Conservation (phyloP, 2,888 invertebrate genomes). For the Agriopis leucophaearia region DNA sequence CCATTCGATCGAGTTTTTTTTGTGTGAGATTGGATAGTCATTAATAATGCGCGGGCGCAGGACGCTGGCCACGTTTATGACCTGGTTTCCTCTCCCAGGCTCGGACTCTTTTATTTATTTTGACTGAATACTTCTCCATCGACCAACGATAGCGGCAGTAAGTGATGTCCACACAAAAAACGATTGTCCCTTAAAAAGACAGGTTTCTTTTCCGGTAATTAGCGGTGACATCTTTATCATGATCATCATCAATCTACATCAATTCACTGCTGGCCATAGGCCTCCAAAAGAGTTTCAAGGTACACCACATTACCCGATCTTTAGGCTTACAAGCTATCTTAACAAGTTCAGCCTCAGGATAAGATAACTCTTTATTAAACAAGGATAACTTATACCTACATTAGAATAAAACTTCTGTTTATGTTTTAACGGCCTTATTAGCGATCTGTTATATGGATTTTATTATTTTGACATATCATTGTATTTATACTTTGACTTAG, state of each 20-base stretch:
- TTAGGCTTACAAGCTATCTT: too few species aligned
- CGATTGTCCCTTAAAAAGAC: background rate
- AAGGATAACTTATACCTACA: too few species aligned
- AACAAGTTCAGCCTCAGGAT: too few species aligned
- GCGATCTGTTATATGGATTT: too few species aligned
- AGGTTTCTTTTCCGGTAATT: background rate
- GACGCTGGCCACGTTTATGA: slow-evolving; percentile 67
- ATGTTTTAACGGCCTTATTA: too few species aligned
- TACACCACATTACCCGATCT: too few species aligned
- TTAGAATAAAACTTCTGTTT: too few species aligned
- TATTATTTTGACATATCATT: too few species aligned
- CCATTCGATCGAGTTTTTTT: slow-evolving; percentile 15
- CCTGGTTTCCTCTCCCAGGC: slow-evolving; percentile 74
- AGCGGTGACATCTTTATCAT: background rate
- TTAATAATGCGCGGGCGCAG: slow-evolving; percentile 41
- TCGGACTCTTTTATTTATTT: slow-evolving; percentile 64
- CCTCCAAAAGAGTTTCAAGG: too few species aligned
- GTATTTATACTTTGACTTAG: too few species aligned
- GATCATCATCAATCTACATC: background rate
- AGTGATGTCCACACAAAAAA: background rate
- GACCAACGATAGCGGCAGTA: slow-evolving; percentile 6
- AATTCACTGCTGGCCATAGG: too few species aligned
- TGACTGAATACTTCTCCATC: slow-evolving; percentile 61
- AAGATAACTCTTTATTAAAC: too few species aligned
- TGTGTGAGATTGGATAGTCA: slow-evolving; percentile 40